phyloP scores from a whole-genome alignment of 2,113 vertebrate genomes.

The Rhinolophus ferrumequinum region DNA sequence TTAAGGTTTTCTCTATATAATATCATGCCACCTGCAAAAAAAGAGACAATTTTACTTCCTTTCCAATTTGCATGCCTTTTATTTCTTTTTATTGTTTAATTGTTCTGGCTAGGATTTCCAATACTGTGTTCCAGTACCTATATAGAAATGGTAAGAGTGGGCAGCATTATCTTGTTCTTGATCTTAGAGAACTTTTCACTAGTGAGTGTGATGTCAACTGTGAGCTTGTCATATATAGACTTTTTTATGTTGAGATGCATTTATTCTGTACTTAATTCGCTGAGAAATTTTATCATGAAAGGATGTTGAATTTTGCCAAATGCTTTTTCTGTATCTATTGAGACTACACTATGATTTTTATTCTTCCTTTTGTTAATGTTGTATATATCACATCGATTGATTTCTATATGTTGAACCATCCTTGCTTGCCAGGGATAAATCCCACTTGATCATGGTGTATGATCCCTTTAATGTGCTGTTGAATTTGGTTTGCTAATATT shows the following conservation, averaged over 20 bases:
- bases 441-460: neutral
- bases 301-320: neutral
- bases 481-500: neutral
- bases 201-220: neutral
- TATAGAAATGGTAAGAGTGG: neutral
- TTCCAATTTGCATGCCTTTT: neutral
- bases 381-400: neutral
- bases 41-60: neutral
- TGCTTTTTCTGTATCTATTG: neutral
- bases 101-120: neutral
- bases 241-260: neutral
- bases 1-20: neutral
- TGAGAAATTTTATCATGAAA: slow-evolving; percentile 5
- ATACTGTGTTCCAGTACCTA: neutral
- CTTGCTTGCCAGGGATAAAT: neutral
- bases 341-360: too few species aligned
- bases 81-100: neutral
- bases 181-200: neutral
- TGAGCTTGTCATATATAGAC: neutral
- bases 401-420: neutral
- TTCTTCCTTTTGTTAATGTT: too few species aligned
- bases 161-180: neutral
- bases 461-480: neutral
- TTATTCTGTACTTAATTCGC: neutral
- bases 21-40: neutral